phyloP scores from a whole-genome alignment of 2,797 vertebrate species.

The Hybognathus amarus region DNA sequence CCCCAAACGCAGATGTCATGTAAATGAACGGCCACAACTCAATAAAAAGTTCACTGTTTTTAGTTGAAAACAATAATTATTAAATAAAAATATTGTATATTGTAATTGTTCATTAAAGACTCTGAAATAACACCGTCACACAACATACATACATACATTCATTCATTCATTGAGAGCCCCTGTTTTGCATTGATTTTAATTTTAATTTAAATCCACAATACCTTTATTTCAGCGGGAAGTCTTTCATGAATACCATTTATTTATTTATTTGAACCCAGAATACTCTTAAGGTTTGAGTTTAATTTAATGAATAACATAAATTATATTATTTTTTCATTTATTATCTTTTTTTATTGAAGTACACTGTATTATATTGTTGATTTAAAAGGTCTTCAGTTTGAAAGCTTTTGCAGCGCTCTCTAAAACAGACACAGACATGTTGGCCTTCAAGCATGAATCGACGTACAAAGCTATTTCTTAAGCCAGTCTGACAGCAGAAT shows the following conservation, averaged over 20 bases:
- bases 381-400: slow-evolving; percentile 65
- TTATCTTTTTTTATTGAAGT: slow-evolving; percentile 53
- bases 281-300: too few species aligned
- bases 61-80: too few species aligned
- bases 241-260: too few species aligned
- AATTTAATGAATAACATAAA: neutral
- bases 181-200: neutral
- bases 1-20: neutral
- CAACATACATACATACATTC: neutral
- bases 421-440: slow-evolving; percentile 77
- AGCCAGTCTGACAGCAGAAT: slow-evolving; percentile 76
- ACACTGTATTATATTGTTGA: slow-evolving; percentile 63
- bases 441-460: slow-evolving; percentile 67
- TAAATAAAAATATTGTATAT: too few species aligned
- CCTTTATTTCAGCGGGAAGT: too few species aligned
- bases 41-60: neutral
- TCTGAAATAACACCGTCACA: too few species aligned
- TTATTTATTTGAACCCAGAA: too few species aligned
- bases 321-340: neutral
- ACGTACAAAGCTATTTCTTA: slow-evolving; percentile 73
- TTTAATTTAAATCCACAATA: neutral
- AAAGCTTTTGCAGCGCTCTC: slow-evolving; percentile 59
- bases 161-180: too few species aligned
- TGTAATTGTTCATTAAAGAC: too few species aligned
- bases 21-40: neutral